Evolutionary conservation across 1,140 invertebrate genomes (phyloP).

Genomic region (Ceratina japonica): DNA sequence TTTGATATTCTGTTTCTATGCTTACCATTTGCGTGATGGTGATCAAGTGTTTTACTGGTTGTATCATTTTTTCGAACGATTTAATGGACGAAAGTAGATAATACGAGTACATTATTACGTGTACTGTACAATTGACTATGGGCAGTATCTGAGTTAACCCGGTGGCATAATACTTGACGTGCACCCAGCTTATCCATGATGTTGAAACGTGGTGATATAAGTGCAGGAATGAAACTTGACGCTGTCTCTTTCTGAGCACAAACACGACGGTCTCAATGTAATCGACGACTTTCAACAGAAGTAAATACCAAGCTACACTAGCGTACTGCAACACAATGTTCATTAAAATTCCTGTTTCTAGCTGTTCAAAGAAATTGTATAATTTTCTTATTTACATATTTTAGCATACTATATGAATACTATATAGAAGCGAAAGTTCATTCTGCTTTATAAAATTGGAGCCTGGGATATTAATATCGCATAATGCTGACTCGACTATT

Average conservation of each 20-base stretch:
- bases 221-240: slow-evolving; percentile 28
- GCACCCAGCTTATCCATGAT: accelerated
- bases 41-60: background rate
- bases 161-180: background rate
- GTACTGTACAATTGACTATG: background rate
- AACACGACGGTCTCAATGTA: background rate
- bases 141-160: background rate
- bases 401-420: too few species aligned
- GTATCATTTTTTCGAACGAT: background rate
- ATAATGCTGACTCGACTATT: too few species aligned
- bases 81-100: slow-evolving; percentile 5
- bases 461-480: too few species aligned
- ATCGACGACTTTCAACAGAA: slow-evolving; percentile 9
- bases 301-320: background rate
- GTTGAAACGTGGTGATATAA: slow-evolving; percentile 30
- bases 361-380: too few species aligned
- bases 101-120: slow-evolving; percentile 36
- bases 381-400: too few species aligned
- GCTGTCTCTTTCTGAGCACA: slow-evolving; percentile 24
- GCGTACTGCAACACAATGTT: background rate
- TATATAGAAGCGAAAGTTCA: too few species aligned
- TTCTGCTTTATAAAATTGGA: too few species aligned
- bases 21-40: slow-evolving; percentile 28
- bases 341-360: too few species aligned
- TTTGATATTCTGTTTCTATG: background rate